Base-by-base conservation (phyloP, 2,113 vertebrate species). In the Phyllostomus discolor region DNA sequence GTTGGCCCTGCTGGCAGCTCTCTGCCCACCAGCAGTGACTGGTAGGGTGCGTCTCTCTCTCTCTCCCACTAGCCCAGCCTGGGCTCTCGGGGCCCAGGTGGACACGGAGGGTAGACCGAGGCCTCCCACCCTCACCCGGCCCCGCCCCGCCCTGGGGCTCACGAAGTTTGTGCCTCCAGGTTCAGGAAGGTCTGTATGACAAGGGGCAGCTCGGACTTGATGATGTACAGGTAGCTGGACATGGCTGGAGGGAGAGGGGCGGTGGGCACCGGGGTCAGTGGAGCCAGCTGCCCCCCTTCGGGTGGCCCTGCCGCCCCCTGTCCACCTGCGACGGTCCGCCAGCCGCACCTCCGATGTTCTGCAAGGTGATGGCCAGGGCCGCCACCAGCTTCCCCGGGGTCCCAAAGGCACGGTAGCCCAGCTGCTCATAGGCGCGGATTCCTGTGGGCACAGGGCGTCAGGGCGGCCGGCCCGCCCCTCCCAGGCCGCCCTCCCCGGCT, bases 211-310 rank as follows among this genome's bases (percentile, higher is more conserved):
- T 99, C 99, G 0, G 99, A 99, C 97, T 99, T 99, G 57, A 99
- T 99, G 10, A 99, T 99, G 98, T 99, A 99, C 97, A 99, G 98
- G 98, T 99, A 99, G 98, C 99, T 99, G 98, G 99, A 99, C 99
- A 99, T 99, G 72, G 99, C 99, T 99, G 98, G 0, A n/a, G 96
- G 93, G 66, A 76, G 86, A 90, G 15, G 46, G 43, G 70, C 0
- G 3, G 80, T 24, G 52, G 79, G 33, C 5, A 4, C 79, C 48
- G 67, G 43, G 67, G 54, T 95, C 73, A 85, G 78, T 22, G 1
- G 3, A 62, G 14, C 15, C 59, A 64, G 62, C 43, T 5, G 33
- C 28, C 48, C 64, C 33, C 11, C 43, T 31, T 35, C 17, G 6
- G 54, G 1, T 17, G 10, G 10, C 2, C 50, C 50, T 10, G 48